Evolutionary conservation across 2,113 vertebrate species (phyloP).

Genomic region (Atherinomorus stipes): DNA sequence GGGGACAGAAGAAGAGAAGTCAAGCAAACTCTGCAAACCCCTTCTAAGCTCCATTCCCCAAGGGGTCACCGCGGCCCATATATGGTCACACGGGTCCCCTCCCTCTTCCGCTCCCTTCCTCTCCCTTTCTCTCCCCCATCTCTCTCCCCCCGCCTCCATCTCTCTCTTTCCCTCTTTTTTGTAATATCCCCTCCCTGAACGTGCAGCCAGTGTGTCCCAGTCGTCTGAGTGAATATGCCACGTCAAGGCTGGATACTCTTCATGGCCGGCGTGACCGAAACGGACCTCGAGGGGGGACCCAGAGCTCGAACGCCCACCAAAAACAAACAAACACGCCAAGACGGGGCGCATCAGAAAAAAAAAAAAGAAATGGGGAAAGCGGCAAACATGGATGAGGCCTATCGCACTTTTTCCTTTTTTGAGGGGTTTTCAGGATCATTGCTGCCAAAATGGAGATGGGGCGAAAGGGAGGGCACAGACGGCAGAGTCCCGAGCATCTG

Average conservation of each 20-base stretch:
- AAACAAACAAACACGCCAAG: slow-evolving; percentile 65
- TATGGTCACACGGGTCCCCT: slow-evolving; percentile 94
- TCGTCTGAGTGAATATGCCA: slow-evolving; percentile 98
- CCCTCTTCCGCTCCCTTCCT: slow-evolving; percentile 91
- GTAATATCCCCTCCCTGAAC: slow-evolving; percentile 89
- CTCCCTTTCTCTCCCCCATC: slow-evolving; percentile 91
- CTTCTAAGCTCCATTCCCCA: slow-evolving; percentile 87
- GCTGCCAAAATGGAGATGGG: slow-evolving; percentile 62
- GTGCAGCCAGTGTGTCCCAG: slow-evolving; percentile 96
- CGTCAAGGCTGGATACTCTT: slow-evolving; percentile 98
- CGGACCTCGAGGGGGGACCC: slow-evolving; percentile 68
- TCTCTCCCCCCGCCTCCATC: slow-evolving; percentile 69
- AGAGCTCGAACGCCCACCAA: slow-evolving; percentile 52
- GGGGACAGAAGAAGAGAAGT: slow-evolving; percentile 32
- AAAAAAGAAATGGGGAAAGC: slow-evolving; percentile 16
- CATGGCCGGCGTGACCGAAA: slow-evolving; percentile 79
- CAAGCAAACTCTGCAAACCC: slow-evolving; percentile 79
- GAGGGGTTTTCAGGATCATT: slow-evolving; percentile 45
- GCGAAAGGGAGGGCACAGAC: slow-evolving; percentile 54
- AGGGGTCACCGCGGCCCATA: slow-evolving; percentile 96
- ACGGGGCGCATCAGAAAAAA: slow-evolving; percentile 29
- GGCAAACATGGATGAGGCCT: slow-evolving; percentile 28
- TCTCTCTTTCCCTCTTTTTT: slow-evolving; percentile 78
- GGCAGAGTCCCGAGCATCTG: slow-evolving; percentile 55
- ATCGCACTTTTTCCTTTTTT: slow-evolving; percentile 29